Conservation (phyloP, 2,113 vertebrate genomes). For the Macaca mulatta region DNA sequence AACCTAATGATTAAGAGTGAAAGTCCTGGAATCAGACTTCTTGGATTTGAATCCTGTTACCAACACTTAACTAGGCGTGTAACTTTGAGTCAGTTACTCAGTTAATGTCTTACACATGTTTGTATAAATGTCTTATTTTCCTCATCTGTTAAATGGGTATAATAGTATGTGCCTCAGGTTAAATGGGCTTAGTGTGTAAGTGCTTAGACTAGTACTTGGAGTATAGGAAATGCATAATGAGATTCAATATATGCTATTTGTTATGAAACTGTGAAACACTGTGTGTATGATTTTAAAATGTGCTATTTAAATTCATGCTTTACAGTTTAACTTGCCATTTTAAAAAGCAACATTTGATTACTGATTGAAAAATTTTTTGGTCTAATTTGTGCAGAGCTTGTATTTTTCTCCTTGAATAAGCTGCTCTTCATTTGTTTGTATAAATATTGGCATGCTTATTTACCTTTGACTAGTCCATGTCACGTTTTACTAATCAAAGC, state of each 20-base stretch:
- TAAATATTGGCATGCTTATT: neutral
- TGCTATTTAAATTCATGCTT: neutral
- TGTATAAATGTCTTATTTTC: slow-evolving; percentile 1
- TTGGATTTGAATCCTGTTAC: neutral
- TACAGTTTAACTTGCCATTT: neutral
- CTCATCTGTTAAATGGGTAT: neutral
- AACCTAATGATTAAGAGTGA: neutral
- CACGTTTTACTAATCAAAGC: neutral
- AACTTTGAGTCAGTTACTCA: slow-evolving; percentile 4
- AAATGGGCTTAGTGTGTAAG: neutral
- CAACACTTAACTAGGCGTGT: neutral
- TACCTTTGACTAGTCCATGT: neutral
- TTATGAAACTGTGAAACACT: neutral
- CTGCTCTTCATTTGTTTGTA: neutral
- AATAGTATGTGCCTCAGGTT: neutral
- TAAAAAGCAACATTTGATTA: neutral
- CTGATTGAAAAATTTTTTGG: neutral
- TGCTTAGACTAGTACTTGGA: neutral
- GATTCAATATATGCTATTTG: neutral
- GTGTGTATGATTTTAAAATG: slow-evolving; percentile 1
- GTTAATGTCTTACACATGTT: neutral
- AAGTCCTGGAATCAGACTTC: neutral
- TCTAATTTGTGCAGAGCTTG: neutral
- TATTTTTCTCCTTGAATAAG: neutral
- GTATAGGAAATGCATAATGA: neutral